A percentile compares a stretch with the other conserved stretches of the same genome.
Evolutionary conservation across 1,140 invertebrate genomes (phyloP).

Genomic region (Heliconius congener): DNA sequence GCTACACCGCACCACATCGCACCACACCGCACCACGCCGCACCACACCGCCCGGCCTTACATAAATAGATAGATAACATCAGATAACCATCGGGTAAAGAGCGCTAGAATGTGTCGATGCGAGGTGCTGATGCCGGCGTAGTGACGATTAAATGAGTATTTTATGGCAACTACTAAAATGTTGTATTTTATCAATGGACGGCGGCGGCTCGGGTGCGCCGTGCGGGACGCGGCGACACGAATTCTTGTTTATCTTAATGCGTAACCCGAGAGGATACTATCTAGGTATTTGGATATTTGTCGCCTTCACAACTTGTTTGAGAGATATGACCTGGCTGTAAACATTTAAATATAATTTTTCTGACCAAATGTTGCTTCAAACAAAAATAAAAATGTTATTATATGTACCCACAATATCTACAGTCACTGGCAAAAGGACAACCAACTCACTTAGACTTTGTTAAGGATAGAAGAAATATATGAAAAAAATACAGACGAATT

Average conservation of each 20-base stretch:
- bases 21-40: not conserved
- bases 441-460: too few relatives aligned
- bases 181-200: conserved; percentile 29
- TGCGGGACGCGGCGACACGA: conserved; percentile 34
- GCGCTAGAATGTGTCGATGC: conserved; percentile 49
- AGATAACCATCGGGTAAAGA: conserved; percentile 50
- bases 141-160: conserved; percentile 53
- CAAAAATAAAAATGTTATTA: too few relatives aligned
- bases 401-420: too few relatives aligned
- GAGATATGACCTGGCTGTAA: conserved; percentile 16
- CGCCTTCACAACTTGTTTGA: conserved; percentile 21
- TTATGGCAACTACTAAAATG: conserved; percentile 42
- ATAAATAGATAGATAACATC: conserved; percentile 70
- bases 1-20: conserved; percentile 50
- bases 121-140: conserved; percentile 47
- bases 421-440: too few relatives aligned
- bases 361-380: not conserved
- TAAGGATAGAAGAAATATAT: too few relatives aligned
- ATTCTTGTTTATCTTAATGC: conserved; percentile 42
- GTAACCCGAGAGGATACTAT: conserved; percentile 25
- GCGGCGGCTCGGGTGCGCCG: conserved; percentile 16
- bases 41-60: conserved; percentile 43
- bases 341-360: not conserved
- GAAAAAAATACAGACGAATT: too few relatives aligned
- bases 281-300: conserved; percentile 38